A percentile compares a stretch with the other conserved stretches of the same genome.
phyloP scores from a whole-genome alignment of 2,797 vertebrate species.

The Lateolabrax maculatus region DNA sequence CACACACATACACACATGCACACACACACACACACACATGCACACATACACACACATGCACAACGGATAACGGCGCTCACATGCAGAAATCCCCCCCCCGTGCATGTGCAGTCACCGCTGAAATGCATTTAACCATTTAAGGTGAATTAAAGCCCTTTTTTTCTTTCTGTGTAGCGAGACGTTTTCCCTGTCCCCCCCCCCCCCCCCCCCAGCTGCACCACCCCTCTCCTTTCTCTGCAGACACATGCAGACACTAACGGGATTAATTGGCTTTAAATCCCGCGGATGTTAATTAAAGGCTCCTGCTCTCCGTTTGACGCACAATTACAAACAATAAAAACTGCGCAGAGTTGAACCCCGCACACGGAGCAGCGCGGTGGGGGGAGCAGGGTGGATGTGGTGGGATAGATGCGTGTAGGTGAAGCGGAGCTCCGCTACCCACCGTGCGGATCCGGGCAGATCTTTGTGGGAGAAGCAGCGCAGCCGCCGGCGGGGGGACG shows the following conservation, averaged over 20 bases:
- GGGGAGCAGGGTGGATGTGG: conserved; percentile 13
- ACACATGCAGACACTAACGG: conserved; percentile 52
- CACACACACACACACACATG: not conserved
- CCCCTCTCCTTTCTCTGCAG: conserved; percentile 52
- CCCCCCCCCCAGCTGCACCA: not conserved
- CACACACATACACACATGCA: not conserved
- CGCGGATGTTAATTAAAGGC: conserved; percentile 44
- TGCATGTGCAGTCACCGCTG: not conserved
- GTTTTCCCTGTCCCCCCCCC: conserved; percentile 17
- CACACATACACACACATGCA: not conserved
- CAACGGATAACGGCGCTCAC: not conserved
- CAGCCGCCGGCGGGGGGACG: conserved; percentile 42
- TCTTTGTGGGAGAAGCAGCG: conserved; percentile 27
- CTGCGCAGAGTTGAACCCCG: fast-evolving
- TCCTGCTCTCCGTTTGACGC: not conserved
- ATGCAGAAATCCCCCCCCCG: not conserved
- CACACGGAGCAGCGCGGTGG: not conserved
- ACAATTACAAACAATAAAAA: no score
- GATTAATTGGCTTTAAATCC: conserved; percentile 56
- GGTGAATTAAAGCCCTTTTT: conserved; percentile 22
- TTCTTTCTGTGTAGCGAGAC: conserved; percentile 4
- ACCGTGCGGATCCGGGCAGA: conserved; percentile 64
- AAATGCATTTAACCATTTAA: conserved; percentile 1
- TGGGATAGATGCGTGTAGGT: conserved; percentile 42
- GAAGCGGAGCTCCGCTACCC: conserved; percentile 57